phyloP scores from a whole-genome alignment of 1,140 invertebrate species.

The Agrypnia vestita region DNA sequence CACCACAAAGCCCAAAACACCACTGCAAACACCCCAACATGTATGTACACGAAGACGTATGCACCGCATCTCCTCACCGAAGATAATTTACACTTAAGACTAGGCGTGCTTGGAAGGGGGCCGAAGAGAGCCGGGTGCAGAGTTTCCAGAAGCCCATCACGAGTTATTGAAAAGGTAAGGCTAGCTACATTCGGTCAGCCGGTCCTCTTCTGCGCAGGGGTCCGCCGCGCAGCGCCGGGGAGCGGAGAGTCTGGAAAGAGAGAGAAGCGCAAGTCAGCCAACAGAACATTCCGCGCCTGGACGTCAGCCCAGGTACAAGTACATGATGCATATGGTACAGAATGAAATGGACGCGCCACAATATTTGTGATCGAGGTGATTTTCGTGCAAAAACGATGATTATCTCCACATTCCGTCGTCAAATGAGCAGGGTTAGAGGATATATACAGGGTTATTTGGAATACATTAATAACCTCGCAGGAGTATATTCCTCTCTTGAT shows the following conservation, averaged over 20 bases:
- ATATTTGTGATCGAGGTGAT: no score
- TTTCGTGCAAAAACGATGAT: no score
- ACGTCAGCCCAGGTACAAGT: no score
- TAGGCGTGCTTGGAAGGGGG: constrained; percentile 2
- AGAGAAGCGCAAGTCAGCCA: background rate
- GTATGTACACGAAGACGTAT: constrained; percentile 1
- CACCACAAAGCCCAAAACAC: constrained; percentile 27
- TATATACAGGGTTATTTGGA: no score
- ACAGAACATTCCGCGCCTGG: no score
- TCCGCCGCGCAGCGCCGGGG: background rate
- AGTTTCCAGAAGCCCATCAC: constrained; percentile 14
- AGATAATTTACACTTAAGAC: constrained; percentile 31
- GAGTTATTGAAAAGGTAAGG: background rate
- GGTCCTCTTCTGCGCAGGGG: background rate
- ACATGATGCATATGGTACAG: no score
- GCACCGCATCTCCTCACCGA: background rate
- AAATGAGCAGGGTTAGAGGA: no score
- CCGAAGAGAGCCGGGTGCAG: background rate
- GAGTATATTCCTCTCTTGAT: no score
- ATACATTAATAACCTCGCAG: no score
- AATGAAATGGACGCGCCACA: no score
- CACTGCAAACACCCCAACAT: background rate
- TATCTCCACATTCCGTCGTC: no score
- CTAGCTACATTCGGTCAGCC: constrained; percentile 12
- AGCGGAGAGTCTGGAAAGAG: constrained; percentile 22